Conservation (phyloP, 2,113 vertebrate species). For the Pterocles gutturalis region DNA sequence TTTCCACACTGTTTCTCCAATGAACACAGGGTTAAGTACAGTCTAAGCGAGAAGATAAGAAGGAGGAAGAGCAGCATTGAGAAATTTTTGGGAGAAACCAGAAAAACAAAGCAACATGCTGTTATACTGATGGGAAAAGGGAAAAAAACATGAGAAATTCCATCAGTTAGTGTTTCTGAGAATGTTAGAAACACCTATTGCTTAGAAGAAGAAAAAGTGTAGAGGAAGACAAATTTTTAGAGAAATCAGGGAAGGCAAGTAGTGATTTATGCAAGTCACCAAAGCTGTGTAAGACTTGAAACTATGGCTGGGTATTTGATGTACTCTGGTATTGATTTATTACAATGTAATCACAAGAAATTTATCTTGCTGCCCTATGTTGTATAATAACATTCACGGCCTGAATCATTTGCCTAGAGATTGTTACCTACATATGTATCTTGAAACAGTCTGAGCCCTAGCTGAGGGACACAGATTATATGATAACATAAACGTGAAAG, state of each 20-base stretch:
- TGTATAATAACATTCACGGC: not conserved
- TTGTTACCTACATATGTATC: fast-evolving
- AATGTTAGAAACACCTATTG: not conserved
- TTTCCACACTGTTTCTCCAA: not conserved
- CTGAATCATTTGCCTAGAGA: not conserved
- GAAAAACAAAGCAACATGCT: not conserved
- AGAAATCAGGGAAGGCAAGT: not conserved
- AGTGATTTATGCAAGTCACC: not conserved
- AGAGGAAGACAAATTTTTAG: not conserved
- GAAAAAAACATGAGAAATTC: not conserved
- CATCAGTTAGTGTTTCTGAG: not conserved
- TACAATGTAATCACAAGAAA: not conserved
- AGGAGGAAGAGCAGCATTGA: not conserved
- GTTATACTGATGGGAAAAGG: not conserved
- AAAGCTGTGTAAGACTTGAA: not conserved
- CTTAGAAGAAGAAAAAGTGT: not conserved
- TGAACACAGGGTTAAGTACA: not conserved
- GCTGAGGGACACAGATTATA: not conserved
- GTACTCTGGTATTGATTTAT: not conserved
- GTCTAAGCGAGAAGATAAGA: not conserved
- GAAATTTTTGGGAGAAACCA: not conserved
- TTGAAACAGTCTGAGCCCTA: not conserved
- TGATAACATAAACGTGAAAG: not conserved
- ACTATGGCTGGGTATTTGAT: not conserved
- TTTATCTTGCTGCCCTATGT: not conserved